These are phyloP conservation scores for Bovichtus diacanthus DNA, from an alignment of 2,797 vertebrate species.

Conservation along the genomic window DNA sequence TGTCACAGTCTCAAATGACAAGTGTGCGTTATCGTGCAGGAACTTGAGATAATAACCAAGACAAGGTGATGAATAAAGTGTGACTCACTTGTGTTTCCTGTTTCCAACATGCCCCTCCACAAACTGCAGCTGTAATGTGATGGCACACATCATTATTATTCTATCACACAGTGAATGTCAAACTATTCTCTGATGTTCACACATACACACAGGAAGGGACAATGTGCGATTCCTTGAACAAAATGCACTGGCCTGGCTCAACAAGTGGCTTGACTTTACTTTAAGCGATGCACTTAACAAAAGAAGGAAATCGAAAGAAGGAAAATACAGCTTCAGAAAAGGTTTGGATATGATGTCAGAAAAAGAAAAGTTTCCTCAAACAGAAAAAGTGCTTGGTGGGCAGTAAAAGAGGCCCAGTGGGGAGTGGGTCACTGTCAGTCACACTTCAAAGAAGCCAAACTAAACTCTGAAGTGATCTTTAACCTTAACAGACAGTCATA, in stretches of 20 bases:
- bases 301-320: not conserved
- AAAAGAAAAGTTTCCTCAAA: slow-evolving; percentile 49
- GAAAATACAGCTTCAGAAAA: not conserved
- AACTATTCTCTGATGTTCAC: not conserved
- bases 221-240: slow-evolving; percentile 18
- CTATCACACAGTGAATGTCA: slow-evolving; percentile 17
- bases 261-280: not conserved
- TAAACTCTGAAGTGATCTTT: slow-evolving; percentile 65
- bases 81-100: slow-evolving; percentile 55
- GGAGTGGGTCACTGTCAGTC: slow-evolving; percentile 34
- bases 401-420: slow-evolving; percentile 5
- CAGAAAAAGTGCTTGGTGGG: slow-evolving; percentile 36
- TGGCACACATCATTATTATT: slow-evolving; percentile 5
- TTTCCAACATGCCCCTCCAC: slow-evolving; percentile 17
- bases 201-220: not conserved
- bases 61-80: not conserved
- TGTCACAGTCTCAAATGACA: not conserved
- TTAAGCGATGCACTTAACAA: slow-evolving; percentile 8
- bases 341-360: slow-evolving; percentile 32
- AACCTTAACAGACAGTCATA: slow-evolving; percentile 62
- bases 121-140: slow-evolving; percentile 17
- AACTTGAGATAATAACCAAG: not conserved
- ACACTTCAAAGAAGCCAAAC: slow-evolving; percentile 53
- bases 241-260: slow-evolving; percentile 13
- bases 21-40: not conserved